These are phyloP conservation scores for Acanthosepion esculentum DNA, from an alignment of 2,888 invertebrate species.

Conservation along the genomic window DNA sequence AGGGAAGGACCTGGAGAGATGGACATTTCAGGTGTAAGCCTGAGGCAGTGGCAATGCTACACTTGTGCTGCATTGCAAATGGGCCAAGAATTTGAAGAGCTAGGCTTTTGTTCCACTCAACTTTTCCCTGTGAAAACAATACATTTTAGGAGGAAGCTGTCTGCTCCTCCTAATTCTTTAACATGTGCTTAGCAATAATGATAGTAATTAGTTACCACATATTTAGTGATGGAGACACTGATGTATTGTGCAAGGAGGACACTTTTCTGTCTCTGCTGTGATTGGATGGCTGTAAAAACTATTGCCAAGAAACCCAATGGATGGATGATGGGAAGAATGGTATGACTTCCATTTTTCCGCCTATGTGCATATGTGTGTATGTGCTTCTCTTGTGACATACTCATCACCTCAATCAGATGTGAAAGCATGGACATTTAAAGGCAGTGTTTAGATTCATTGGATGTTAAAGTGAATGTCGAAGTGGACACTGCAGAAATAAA, in stretches of 20 bases:
- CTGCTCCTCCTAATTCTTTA: conserved; percentile 12
- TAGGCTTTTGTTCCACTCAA: background rate
- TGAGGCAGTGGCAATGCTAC: background rate
- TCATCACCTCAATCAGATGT: background rate
- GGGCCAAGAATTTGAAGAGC: conserved; percentile 4
- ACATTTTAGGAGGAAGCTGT: conserved; percentile 18
- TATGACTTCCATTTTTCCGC: background rate
- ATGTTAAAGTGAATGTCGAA: background rate
- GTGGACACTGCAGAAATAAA: background rate
- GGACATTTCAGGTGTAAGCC: conserved; percentile 33
- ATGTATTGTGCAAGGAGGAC: conserved; percentile 22
- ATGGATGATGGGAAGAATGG: background rate
- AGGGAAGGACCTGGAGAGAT: background rate
- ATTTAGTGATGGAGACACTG: conserved; percentile 33
- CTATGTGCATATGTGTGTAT: background rate
- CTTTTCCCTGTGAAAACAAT: conserved; percentile 33
- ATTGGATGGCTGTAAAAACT: conserved; percentile 4
- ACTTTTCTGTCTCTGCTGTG: conserved; percentile 21
- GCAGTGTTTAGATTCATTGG: conserved; percentile 33
- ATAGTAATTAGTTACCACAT: conserved; percentile 14
- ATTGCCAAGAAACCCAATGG: background rate
- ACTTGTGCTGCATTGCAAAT: background rate
- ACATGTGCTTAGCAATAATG: conserved; percentile 9
- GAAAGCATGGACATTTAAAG: conserved; percentile 9
- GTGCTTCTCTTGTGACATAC: background rate